A percentile compares a stretch with the other conserved stretches of the same genome.
phyloP scores from a whole-genome alignment of 2,113 vertebrate genomes.

The Anoura caudifer region DNA sequence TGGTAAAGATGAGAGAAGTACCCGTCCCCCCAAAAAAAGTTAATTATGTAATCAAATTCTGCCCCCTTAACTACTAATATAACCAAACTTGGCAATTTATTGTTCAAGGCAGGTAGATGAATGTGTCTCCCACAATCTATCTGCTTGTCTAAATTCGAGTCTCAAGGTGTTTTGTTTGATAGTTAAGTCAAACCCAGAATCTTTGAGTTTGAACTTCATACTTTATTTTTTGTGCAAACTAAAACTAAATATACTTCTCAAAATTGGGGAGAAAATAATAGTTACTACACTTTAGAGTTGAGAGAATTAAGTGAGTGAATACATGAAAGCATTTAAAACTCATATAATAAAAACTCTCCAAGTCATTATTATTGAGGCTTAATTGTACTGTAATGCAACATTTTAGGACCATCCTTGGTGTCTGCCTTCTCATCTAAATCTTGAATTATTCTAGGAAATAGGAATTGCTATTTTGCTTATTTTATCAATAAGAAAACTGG shows the following conservation, averaged over 20 bases:
- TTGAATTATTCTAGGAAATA: background rate
- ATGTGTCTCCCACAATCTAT: background rate
- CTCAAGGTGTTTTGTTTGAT: background rate
- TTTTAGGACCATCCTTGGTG: constrained; percentile 30
- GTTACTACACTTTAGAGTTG: background rate
- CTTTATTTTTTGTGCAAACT: background rate
- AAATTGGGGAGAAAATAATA: background rate
- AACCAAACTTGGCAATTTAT: background rate
- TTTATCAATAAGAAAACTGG: background rate
- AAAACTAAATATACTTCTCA: background rate
- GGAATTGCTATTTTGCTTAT: background rate
- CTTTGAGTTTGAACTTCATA: background rate
- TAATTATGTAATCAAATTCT: background rate
- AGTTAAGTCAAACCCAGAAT: background rate
- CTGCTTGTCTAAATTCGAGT: background rate
- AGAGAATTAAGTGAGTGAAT: background rate
- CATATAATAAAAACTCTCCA: background rate
- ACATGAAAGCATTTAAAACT: background rate
- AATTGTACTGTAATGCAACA: background rate
- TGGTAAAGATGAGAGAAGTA: background rate
- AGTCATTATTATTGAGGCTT: background rate
- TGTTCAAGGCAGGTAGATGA: background rate
- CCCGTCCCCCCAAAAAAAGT: background rate
- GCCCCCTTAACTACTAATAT: background rate
- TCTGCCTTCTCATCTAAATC: constrained; percentile 7